Evolutionary conservation across 2,888 invertebrate species (phyloP).

Genomic region (Beris chalybata): DNA sequence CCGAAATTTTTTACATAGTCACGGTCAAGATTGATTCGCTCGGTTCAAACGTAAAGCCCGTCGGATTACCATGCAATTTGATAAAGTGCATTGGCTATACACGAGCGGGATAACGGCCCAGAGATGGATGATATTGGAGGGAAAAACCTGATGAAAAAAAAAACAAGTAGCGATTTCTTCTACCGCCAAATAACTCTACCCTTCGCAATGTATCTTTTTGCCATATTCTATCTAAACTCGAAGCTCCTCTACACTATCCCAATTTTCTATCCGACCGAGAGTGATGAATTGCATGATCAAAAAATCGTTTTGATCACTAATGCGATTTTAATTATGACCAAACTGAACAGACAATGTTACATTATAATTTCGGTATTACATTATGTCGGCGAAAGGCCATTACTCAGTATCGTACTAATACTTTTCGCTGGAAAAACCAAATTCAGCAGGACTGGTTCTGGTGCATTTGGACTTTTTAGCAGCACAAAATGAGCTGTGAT

Average conservation of each 20-base stretch:
- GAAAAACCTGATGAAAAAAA: slow-evolving; percentile 4
- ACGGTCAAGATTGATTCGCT: slow-evolving; percentile 39
- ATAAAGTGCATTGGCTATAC: slow-evolving; percentile 36
- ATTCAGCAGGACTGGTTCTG: too few relatives aligned
- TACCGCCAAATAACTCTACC: too few relatives aligned
- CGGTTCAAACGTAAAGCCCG: slow-evolving; percentile 27
- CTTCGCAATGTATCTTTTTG: too few relatives aligned
- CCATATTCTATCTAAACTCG: too few relatives aligned
- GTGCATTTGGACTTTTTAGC: too few relatives aligned
- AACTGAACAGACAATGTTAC: neutral
- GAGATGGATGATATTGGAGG: slow-evolving; percentile 25
- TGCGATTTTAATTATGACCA: slow-evolving; percentile 24
- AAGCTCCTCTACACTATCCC: too few relatives aligned
- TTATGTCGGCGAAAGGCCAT: too few relatives aligned
- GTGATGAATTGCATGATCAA: slow-evolving; percentile 23
- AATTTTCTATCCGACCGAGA: neutral
- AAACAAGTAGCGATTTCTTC: too few relatives aligned
- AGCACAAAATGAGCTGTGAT: too few relatives aligned
- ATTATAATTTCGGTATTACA: too few relatives aligned
- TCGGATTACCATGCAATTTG: slow-evolving; percentile 39
- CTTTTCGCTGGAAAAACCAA: too few relatives aligned
- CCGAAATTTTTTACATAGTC: slow-evolving; percentile 33
- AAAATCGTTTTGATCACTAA: slow-evolving; percentile 10
- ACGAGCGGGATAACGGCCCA: slow-evolving; percentile 12
- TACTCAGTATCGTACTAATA: too few relatives aligned